Percentiles rank a stretch among this genome's conserved stretches.
These are phyloP conservation scores for Pipistrellus kuhlii DNA, from an alignment of 2,797 vertebrate genomes.

Conservation along the genomic window DNA sequence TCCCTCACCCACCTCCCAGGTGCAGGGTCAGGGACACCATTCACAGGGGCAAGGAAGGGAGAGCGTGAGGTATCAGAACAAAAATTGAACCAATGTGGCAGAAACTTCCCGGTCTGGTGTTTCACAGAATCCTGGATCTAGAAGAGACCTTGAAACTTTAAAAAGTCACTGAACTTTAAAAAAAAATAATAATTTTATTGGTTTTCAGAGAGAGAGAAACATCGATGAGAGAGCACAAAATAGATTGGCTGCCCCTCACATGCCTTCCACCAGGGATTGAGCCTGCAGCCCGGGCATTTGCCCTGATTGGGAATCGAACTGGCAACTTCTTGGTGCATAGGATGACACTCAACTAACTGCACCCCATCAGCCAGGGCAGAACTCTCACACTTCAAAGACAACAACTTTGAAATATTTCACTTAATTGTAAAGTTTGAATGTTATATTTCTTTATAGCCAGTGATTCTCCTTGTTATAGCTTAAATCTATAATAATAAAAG, in stretches of 20 bases:
- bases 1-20: background rate
- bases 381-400: background rate
- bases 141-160: background rate
- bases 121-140: background rate
- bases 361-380: background rate
- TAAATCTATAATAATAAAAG: background rate
- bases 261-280: background rate
- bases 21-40: background rate
- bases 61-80: background rate
- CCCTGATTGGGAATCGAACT: background rate
- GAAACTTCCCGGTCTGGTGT: background rate
- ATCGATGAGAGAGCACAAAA: background rate
- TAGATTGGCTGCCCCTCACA: background rate
- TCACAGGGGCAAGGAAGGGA: no score
- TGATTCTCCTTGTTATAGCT: background rate
- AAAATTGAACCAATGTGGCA: background rate
- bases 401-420: background rate
- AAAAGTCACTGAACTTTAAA: constrained; percentile 4
- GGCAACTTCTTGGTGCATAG: background rate
- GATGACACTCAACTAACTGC: background rate
- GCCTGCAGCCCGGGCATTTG: background rate
- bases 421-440: background rate
- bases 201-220: background rate
- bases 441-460: background rate
- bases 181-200: background rate